Evolutionary conservation across 2,888 invertebrate species (phyloP).

Genomic region (Lithophane ornitopus): DNA sequence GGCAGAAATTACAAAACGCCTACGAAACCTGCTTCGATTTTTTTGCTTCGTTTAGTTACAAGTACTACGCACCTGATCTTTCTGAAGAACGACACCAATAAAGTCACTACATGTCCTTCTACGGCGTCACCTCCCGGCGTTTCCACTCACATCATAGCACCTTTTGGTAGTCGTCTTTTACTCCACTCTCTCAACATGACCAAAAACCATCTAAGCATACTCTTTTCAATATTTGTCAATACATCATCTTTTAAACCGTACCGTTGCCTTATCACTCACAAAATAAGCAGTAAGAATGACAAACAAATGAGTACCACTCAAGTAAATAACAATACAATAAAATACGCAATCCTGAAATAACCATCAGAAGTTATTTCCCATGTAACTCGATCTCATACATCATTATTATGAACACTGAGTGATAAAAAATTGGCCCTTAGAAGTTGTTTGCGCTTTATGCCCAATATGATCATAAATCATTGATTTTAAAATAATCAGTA

Average conservation of each 20-base stretch:
- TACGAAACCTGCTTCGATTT: no score
- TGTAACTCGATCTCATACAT: conserved; percentile 29
- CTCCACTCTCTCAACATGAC: background rate
- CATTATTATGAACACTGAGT: conserved; percentile 20
- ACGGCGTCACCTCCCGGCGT: background rate
- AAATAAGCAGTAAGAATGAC: background rate
- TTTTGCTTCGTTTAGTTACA: no score
- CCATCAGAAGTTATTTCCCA: conserved; percentile 18
- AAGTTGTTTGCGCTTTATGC: background rate
- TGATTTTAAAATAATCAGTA: background rate
- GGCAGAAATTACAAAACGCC: background rate
- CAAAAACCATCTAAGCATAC: background rate
- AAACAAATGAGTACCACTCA: conserved; percentile 15
- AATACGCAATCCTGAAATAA: conserved; percentile 28
- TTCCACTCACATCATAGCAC: background rate
- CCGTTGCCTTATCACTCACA: background rate
- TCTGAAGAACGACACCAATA: no score
- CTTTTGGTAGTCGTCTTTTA: background rate
- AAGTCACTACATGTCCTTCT: no score
- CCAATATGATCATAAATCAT: background rate
- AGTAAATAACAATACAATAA: conserved; percentile 21
- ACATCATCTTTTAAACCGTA: background rate
- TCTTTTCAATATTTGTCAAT: background rate
- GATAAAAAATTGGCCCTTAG: no score
- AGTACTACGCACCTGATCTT: no score